Evolutionary conservation across 2,888 invertebrate species (phyloP).

Genomic region (Trichacis sp.): DNA sequence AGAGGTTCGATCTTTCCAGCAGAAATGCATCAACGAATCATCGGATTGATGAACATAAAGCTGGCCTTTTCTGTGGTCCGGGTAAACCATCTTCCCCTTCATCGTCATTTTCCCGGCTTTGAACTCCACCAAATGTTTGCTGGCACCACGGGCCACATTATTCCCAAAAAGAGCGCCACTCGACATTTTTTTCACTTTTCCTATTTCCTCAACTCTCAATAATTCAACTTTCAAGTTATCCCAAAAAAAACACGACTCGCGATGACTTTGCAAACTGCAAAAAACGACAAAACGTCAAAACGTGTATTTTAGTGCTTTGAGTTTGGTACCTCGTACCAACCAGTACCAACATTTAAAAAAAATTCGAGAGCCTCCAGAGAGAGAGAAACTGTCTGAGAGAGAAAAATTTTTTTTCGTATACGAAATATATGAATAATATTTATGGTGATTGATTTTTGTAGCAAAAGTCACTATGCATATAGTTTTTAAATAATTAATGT

Average conservation of each 20-base stretch:
- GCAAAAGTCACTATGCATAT: no score
- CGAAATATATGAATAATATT: no score
- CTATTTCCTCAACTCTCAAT: not conserved
- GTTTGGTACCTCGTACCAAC: no score
- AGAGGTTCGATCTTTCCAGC: conserved; percentile 97
- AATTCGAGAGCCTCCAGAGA: no score
- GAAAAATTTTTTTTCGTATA: no score
- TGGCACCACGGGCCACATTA: conserved; percentile 81
- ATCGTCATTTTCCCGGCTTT: conserved; percentile 96
- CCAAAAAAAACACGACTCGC: not conserved
- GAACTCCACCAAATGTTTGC: conserved; percentile 93
- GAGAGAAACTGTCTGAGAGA: no score
- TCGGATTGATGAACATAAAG: conserved; percentile 96
- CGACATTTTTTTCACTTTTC: conserved; percentile 59
- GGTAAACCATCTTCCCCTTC: conserved; percentile 92
- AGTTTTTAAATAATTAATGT: no score
- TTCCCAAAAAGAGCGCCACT: conserved; percentile 82
- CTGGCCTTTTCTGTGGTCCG: conserved; percentile 94
- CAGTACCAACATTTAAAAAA: no score
- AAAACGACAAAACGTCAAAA: no score
- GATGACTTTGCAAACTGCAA: conserved; percentile 1
- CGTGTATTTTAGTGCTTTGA: no score
- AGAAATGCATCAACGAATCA: conserved; percentile 98
- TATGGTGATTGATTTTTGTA: no score
- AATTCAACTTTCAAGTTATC: not conserved